Evolutionary conservation across 1,140 invertebrate species (phyloP), one percentile per base, ranked within the genome.

Genomic region (Trissolcus basalis): DNA sequence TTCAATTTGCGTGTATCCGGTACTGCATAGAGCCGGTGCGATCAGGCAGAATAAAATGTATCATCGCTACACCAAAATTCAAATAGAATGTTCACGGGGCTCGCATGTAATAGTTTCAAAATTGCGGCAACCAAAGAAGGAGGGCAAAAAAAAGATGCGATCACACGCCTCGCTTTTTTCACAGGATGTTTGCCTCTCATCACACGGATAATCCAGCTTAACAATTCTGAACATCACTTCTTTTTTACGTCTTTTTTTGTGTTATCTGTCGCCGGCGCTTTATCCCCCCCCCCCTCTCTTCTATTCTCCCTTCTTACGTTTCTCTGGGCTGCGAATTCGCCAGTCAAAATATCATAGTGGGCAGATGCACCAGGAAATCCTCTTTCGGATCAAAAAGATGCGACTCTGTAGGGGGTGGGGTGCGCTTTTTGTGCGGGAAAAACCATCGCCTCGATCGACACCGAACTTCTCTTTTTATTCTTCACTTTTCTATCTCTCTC

Each of bases 161-260:
- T 50, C 58, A 51, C 59, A 70, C 56, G 56, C 64, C 53, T 54
- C 61, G 45, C 51, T 50, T 39, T 11, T 39, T 43, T 51, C 78
- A 79, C 80, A 76, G 81, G 78, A 84, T 86, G 81, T 86, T 86
- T 86, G 81, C 72, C 81, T 84, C 80, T 71, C 81, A 79, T 81
- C 74, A 73, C 81, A 54, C 63, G 83, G 86, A 88, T 88, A 86
- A 88, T 88, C 87, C 86, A 81, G 85, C 85, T 88, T 86, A 73
- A 87, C 77, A 78, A 80, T 86, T 82, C 80, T 78, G 69, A 78
- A 71, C 56, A 70, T 75, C 78, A 71, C 78, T 81, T 74, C 64
- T 72, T 64, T 58, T 70, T 59, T 49, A 19, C 61, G 49, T 63
- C 74, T 45, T 71, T 58, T 50, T 71, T 55, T 51, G 9, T 50